phyloP scores from a whole-genome alignment of 2,797 vertebrate genomes.

The Sebastiscus tertius region DNA sequence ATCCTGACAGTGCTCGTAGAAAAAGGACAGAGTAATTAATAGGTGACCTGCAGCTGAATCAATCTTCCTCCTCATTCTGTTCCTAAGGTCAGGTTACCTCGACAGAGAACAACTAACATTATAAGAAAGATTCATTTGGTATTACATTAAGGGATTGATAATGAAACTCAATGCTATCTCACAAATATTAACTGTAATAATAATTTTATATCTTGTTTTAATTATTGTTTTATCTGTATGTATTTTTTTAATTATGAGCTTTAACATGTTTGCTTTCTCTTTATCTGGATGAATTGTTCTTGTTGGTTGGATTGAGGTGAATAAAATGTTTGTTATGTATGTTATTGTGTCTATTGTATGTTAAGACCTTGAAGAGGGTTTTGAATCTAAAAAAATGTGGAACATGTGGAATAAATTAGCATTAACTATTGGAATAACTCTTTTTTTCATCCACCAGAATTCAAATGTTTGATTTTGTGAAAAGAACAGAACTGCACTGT shows the following conservation, averaged over 20 bases:
- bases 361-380: neutral
- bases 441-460: neutral
- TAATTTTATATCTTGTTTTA: neutral
- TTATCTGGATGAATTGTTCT: neutral
- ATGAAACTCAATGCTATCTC: neutral
- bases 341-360: neutral
- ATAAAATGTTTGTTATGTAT: neutral
- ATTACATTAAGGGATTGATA: neutral
- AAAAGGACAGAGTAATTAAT: neutral
- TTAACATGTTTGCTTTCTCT: neutral
- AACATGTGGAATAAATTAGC: neutral
- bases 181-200: neutral
- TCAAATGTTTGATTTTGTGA: neutral
- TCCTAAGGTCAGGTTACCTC: neutral
- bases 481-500: neutral
- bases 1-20: neutral
- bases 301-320: neutral
- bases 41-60: neutral
- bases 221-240: neutral
- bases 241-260: neutral
- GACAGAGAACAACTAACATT: neutral
- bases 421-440: neutral
- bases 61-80: neutral
- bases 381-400: neutral
- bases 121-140: neutral